Evolutionary conservation across 2,888 invertebrate genomes (phyloP), one percentile per base, ranked within the genome.

Genomic region (Pammene aurita): DNA sequence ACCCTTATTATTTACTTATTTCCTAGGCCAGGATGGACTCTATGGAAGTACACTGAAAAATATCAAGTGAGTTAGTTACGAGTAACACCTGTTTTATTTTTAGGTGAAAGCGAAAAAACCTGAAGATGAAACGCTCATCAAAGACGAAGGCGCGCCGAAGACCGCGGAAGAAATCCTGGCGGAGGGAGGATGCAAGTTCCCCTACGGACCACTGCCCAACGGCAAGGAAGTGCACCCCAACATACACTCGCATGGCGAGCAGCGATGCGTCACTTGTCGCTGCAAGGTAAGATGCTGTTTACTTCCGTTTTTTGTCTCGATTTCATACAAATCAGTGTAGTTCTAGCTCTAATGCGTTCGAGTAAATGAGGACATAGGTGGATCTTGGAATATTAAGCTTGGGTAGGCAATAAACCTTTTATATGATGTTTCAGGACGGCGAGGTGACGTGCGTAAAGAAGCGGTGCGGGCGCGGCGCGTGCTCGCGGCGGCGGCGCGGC

Each of bases 151-250:
- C 0, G 88, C 91, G 2, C 92, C 92, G 13, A 89, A 92, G 44
- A 94, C 94, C 0, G 92, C 95, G 7, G 94, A 95, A 62, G 96
- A 97, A 78, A 94, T 96, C 64, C 84, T 97, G 42, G 94, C 94
- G 0, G 95, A 95, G 72, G 97, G 97, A 5, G 98, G 97, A 18
- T 98, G 98, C 90, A 95, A 95, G 80, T 96, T 96, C 80, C 95
- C 95, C 0, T 92, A 94, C 67, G 94, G 94, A 55, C 94, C 95
- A 0, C 91, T 94, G 72, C 93, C 93, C 63, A 95, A 95, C 73
- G 97, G 97, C 44, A 95, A 96, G 77, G 96, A 96, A 83, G 98
- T 97, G 94, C 97, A 98, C 90, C 98, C 98, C 0, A 94, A 95
- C 18, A 94, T 98, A 75, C 96, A 96, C 79, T 96, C 97, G 14